These are phyloP conservation scores for Sicus ferrugineus DNA, from an alignment of 2,888 invertebrate species.

Conservation along the genomic window DNA sequence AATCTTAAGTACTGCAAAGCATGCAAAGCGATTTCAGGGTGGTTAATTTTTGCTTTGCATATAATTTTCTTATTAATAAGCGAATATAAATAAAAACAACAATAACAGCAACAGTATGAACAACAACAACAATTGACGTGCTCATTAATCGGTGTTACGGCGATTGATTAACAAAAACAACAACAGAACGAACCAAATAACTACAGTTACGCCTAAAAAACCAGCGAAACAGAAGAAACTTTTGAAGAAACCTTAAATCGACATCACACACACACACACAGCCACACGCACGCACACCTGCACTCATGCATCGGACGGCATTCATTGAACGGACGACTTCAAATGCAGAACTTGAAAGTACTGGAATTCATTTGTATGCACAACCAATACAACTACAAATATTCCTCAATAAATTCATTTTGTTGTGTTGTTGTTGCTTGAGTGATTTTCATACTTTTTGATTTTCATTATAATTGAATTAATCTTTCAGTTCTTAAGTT, in stretches of 20 bases:
- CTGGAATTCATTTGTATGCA: constrained; percentile 1
- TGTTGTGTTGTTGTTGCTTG: background rate
- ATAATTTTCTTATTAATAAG: background rate
- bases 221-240: background rate
- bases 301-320: background rate
- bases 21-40: background rate
- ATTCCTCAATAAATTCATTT: background rate
- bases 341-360: constrained; percentile 5
- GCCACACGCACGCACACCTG: no score
- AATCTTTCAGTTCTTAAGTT: background rate
- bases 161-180: constrained; percentile 23
- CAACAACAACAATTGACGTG: constrained; percentile 5
- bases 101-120: constrained; percentile 11
- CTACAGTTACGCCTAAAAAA: background rate
- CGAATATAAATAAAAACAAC: constrained; percentile 13
- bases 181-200: constrained; percentile 13
- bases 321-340: background rate
- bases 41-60: background rate
- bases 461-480: background rate
- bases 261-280: no score
- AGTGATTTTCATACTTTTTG: constrained; percentile 15
- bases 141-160: constrained; percentile 26
- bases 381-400: background rate
- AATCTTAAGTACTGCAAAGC: constrained; percentile 19
- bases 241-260: no score